phyloP scores from a whole-genome alignment of 2,888 invertebrate species.

The Acanthacorydalis orientalis region DNA sequence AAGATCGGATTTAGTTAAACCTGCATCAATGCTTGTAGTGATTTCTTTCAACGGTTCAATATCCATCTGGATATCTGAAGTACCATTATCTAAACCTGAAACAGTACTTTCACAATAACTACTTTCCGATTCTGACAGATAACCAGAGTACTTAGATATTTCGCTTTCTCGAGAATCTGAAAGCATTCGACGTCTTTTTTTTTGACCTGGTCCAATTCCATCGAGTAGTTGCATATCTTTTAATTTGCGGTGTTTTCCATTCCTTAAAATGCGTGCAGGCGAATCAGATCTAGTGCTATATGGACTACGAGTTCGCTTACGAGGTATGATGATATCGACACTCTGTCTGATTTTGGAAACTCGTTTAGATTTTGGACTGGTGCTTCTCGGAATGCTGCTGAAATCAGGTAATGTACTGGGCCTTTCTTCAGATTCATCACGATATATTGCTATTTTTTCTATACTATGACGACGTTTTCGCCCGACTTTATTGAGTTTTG shows the following conservation, averaged over 20 bases:
- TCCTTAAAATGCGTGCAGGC: slow-evolving; percentile 39
- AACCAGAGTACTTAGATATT: slow-evolving; percentile 39
- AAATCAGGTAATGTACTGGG: slow-evolving; percentile 8
- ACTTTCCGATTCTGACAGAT: slow-evolving; percentile 42
- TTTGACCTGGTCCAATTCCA: slow-evolving; percentile 32
- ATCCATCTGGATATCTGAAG: slow-evolving; percentile 3
- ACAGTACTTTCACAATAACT: slow-evolving; percentile 32
- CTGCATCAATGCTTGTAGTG: slow-evolving; percentile 7
- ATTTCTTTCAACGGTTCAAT: slow-evolving; percentile 8
- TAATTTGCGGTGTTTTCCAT: slow-evolving; percentile 46
- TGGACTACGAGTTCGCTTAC: slow-evolving; percentile 26
- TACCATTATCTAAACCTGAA: slow-evolving; percentile 4
- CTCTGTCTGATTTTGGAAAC: slow-evolving; percentile 17
- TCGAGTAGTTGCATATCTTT: slow-evolving; percentile 37
- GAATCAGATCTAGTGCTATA: slow-evolving; percentile 43
- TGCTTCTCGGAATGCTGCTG: slow-evolving; percentile 18
- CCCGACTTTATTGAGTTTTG: slow-evolving; percentile 15
- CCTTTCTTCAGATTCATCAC: slow-evolving; percentile 11
- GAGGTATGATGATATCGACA: slow-evolving; percentile 13
- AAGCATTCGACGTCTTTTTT: slow-evolving; percentile 33
- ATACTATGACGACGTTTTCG: slow-evolving; percentile 23
- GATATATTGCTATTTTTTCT: slow-evolving; percentile 21
- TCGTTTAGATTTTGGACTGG: slow-evolving; percentile 20
- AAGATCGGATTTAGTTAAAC: slow-evolving; percentile 4
- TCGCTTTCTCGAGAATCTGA: slow-evolving; percentile 41